Evolutionary conservation across 2,888 invertebrate species (phyloP), one percentile per base, ranked within the genome.

Genomic region (Dioctria rufipes): DNA sequence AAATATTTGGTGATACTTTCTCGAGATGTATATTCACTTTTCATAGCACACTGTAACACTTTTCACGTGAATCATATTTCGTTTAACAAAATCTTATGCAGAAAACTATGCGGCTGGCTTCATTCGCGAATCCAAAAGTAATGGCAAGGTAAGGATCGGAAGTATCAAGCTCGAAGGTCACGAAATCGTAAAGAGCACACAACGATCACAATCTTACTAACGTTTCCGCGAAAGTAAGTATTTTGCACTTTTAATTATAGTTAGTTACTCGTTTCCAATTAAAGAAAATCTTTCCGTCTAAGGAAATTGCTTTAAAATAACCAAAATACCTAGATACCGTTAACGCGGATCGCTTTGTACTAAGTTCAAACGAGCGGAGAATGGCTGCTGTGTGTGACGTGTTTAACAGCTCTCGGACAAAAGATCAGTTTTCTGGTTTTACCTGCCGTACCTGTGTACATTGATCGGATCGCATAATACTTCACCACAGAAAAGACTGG

Each of bases 361-460:
- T 25, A 8, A 63, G 40, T 63, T 13, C 40, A 13, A 46, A 63
- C 37, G 46, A 61, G 61, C 39, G 49, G 58, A 49, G 40, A 11
- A 54, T 54, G 42, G 40, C 54, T 40, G 49, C 46, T 63, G 39
- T 39, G 63, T 77, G 77, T 63, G 77, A 63, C 77, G 63, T 63
- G 77, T 42, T 77, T 40, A 63, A 42, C 77, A 61, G 61, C 37
- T 25, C 63, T 77, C 77, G 77, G 63, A 77, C 77, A 77, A 77
- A 63, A 77, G 77, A 77, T 49, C 60, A 73, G 42, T 58, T 69
- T 69, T 49, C 73, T 60, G 49, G 77, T 63, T 77, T 77, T 77
- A 77, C 61, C 61, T 61, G 63, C 46, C 61, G 46, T 63, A 77
- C 77, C 77, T 77, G 63, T 37, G 77, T 6, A 63, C 43, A 25